These are phyloP conservation scores for Drosophila takahashii DNA, from an alignment of 1,140 invertebrate species.

Conservation along the genomic window DNA sequence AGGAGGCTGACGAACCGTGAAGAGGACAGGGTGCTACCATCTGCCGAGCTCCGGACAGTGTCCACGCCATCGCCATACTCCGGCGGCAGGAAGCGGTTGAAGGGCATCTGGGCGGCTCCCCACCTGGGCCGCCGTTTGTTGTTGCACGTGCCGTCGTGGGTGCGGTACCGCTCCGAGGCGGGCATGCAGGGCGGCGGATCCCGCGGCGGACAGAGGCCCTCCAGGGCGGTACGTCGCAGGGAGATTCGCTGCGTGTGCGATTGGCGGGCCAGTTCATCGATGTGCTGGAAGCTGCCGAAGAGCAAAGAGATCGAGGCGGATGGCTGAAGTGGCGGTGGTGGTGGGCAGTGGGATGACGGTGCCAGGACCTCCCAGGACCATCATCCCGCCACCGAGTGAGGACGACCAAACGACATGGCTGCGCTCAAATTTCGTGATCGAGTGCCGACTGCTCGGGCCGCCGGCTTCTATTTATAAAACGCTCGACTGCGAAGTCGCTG, in stretches of 20 bases:
- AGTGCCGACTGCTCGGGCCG: constrained; percentile 48
- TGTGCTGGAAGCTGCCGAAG: constrained; percentile 69
- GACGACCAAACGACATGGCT: constrained; percentile 54
- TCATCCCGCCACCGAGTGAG: constrained; percentile 22
- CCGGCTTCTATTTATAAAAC: constrained; percentile 77
- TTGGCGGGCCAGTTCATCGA: constrained; percentile 79
- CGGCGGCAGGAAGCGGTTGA: constrained; percentile 92
- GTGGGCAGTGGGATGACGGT: constrained; percentile 2
- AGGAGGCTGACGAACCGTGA: constrained; percentile 87
- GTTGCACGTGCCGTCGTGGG: constrained; percentile 94
- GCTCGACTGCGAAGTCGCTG: constrained; percentile 37
- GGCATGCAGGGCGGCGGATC: constrained; percentile 81
- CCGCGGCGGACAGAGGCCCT: constrained; percentile 77
- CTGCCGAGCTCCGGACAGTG: constrained; percentile 86
- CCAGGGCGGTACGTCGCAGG: constrained; percentile 74
- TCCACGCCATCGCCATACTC: constrained; percentile 92
- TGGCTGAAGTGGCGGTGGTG: background rate
- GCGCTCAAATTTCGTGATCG: constrained; percentile 60
- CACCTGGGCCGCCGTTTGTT: constrained; percentile 90
- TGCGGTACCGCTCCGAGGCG: constrained; percentile 88
- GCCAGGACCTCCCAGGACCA: constrained; percentile 21
- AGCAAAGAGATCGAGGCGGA: constrained; percentile 6
- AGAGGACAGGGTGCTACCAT: constrained; percentile 88
- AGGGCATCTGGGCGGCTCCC: constrained; percentile 93
- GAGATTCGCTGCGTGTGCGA: constrained; percentile 78